Conservation (phyloP, 2,888 invertebrate genomes). For the Andrena trimmerana region DNA sequence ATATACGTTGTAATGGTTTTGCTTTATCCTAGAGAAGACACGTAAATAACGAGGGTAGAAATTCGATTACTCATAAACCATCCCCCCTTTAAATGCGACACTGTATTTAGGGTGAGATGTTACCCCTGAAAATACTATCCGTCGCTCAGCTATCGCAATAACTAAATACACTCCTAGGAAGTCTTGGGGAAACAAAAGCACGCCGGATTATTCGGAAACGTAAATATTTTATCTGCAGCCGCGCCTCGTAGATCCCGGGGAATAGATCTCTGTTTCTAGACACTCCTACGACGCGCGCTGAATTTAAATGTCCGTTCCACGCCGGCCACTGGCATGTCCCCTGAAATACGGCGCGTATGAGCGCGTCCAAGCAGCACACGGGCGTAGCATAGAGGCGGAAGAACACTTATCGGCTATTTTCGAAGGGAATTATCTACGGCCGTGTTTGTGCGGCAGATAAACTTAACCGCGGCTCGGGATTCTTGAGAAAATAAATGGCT, state of each 20-base stretch:
- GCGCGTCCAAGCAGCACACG: background rate
- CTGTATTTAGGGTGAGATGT: background rate
- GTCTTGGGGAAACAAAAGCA: background rate
- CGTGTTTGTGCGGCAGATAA: slow-evolving; percentile 55
- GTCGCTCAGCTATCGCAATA: background rate
- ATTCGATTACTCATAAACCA: background rate
- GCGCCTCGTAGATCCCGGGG: background rate
- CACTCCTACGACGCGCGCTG: background rate
- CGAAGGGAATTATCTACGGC: slow-evolving; percentile 50
- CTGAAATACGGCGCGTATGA: slow-evolving; percentile 2
- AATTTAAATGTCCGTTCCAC: background rate
- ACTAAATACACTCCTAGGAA: no score
- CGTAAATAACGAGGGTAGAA: background rate
- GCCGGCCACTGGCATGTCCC: background rate
- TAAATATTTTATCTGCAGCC: background rate
- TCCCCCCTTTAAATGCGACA: background rate
- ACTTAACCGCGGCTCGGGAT: slow-evolving; percentile 30
- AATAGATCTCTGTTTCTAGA: background rate
- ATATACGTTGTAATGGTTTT: background rate
- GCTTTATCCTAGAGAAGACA: background rate
- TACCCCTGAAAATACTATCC: background rate
- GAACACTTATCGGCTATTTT: slow-evolving; percentile 36
- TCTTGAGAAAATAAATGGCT: slow-evolving; percentile 60
- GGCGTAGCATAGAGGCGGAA: background rate
- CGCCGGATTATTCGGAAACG: background rate